Evolutionary conservation across 2,888 invertebrate genomes (phyloP), one percentile per base, ranked within the genome.

Genomic region (Apamea crenata): DNA sequence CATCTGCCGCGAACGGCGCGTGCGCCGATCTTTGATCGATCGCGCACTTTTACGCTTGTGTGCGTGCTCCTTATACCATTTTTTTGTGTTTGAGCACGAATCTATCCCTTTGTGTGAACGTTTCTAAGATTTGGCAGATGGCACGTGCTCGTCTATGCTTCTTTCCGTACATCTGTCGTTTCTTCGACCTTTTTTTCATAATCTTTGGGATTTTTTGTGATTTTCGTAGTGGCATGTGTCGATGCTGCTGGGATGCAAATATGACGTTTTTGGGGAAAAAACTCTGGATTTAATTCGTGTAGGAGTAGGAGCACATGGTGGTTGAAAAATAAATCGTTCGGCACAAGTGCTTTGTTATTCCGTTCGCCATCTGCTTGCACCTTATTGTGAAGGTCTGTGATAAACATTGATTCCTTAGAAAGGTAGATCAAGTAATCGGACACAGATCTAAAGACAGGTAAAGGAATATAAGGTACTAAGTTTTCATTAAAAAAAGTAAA

Each of bases 121-220:
- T 93, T 93, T 92, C 96, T 96, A 94, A 95, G 96, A 96, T 96
- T 97, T 96, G 96, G 96, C 96, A 97, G 96, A 97, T 96, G 96
- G 96, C 96, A 96, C 96, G 96, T 96, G 96, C 96, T 95, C 83
- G 75, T 82, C 91, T 90, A 91, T 91, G 94, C 93, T 95, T 94
- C 95, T 96, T 95, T 95, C 91, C 92, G 93, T 95, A 93, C 96
- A 97, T 96, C 96, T 97, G 96, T 95, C 96, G 96, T 89, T 93
- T 90, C 95, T 95, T 92, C 88, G 89, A 90, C 91, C 91, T 50
- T 80, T 93, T 96, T 96, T 96, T 77, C 76, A 80, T 88, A 90
- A 93, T 92, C 91, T 91, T 90, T 63, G 82, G 88, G 89, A 90
- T 95, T 94, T 94, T 93, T 91, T 90, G 87, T 90, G 86, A 89